phyloP scores from a whole-genome alignment of 2,113 vertebrate genomes.

The Hepsetus odoe region DNA sequence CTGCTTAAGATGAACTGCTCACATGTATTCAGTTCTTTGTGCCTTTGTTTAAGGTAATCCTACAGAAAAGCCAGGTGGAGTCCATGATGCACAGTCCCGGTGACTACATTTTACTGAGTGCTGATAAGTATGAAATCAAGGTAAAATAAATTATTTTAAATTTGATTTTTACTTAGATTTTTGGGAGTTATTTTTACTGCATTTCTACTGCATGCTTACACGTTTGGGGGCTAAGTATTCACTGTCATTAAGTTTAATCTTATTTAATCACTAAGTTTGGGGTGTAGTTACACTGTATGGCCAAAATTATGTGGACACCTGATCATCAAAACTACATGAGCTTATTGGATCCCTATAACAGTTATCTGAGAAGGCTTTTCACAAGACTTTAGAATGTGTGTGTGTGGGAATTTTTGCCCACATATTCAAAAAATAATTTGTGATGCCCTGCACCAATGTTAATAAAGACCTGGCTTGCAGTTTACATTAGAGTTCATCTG shows the following conservation, averaged over 20 bases:
- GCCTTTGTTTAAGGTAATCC: constrained; percentile 80
- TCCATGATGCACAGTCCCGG: constrained; percentile 96
- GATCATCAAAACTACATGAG: too few species aligned
- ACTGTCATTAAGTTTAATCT: neutral
- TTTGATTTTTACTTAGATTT: neutral
- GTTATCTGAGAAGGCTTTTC: too few species aligned
- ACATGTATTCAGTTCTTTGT: neutral
- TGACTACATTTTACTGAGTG: constrained; percentile 93
- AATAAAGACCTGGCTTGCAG: too few species aligned
- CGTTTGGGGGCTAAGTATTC: neutral
- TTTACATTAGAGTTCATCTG: too few species aligned
- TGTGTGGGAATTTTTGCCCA: too few species aligned
- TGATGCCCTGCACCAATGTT: too few species aligned
- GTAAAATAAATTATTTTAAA: constrained; percentile 68
- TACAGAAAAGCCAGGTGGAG: constrained; percentile 94
- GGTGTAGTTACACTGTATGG: neutral
- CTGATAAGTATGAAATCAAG: constrained; percentile 99
- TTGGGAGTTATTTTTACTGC: neutral
- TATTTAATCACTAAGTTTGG: neutral
- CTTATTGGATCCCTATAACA: too few species aligned
- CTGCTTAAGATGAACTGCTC: too few species aligned
- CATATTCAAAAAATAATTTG: too few species aligned
- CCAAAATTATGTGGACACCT: too few species aligned
- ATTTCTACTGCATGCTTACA: neutral
- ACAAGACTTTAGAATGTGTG: too few species aligned